phyloP scores from a whole-genome alignment of 2,888 invertebrate genomes.

The Nymphalis urticae region DNA sequence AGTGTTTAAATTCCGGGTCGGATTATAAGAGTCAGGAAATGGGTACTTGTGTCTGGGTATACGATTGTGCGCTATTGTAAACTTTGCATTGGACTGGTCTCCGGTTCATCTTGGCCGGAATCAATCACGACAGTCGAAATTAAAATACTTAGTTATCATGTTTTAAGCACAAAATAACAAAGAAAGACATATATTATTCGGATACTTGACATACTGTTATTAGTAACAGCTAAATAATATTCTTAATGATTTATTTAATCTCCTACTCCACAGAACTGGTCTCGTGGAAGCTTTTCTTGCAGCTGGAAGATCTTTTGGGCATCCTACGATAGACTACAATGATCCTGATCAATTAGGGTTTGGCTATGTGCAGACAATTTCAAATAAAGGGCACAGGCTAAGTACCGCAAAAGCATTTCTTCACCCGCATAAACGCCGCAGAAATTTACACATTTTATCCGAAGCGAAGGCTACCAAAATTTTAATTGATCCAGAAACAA shows the following conservation, averaged over 20 bases:
- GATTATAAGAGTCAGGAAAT: too few species aligned
- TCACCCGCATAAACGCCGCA: slow-evolving; percentile 81
- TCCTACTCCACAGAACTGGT: slow-evolving; percentile 65
- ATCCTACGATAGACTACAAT: slow-evolving; percentile 83
- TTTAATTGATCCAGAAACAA: slow-evolving; percentile 77
- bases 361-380: slow-evolving; percentile 76
- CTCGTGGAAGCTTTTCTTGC: slow-evolving; percentile 81
- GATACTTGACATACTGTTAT: background rate
- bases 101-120: too few species aligned
- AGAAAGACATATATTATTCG: too few species aligned
- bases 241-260: too few species aligned
- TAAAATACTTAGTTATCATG: too few species aligned
- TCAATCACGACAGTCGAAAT: too few species aligned
- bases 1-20: too few species aligned
- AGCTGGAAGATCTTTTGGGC: slow-evolving; percentile 81
- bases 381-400: slow-evolving; percentile 83
- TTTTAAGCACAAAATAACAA: too few species aligned
- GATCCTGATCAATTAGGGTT: slow-evolving; percentile 83
- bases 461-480: slow-evolving; percentile 70
- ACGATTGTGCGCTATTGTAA: too few species aligned
- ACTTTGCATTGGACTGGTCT: too few species aligned
- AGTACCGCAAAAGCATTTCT: slow-evolving; percentile 86
- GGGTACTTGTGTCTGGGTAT: too few species aligned
- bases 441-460: slow-evolving; percentile 82
- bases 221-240: background rate